phyloP scores from a whole-genome alignment of 1,140 invertebrate species.

The Tenebrio molitor region DNA sequence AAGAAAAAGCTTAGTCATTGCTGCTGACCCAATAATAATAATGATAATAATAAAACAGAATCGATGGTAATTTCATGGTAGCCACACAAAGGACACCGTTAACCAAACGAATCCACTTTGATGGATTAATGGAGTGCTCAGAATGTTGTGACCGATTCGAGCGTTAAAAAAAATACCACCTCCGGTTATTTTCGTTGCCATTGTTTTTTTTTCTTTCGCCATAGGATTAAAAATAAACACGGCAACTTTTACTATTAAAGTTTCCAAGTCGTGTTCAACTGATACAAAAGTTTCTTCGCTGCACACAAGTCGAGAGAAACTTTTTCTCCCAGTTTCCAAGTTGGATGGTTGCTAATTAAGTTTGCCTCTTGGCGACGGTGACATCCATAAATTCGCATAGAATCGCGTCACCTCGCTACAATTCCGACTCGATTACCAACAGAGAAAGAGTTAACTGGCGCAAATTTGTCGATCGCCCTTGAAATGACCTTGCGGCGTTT shows the following conservation, averaged over 20 bases:
- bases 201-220: constrained; percentile 1
- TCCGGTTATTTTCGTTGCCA: background rate
- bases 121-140: background rate
- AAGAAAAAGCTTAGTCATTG: constrained; percentile 32
- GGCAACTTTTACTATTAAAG: constrained; percentile 36
- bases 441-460: too few relatives aligned
- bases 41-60: constrained; percentile 26
- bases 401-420: constrained; percentile 11
- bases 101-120: constrained; percentile 11
- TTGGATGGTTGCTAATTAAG: constrained; percentile 14
- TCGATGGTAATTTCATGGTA: constrained; percentile 37
- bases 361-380: constrained; percentile 8
- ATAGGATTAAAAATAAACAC: constrained; percentile 30
- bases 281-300: constrained; percentile 5
- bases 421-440: too few relatives aligned
- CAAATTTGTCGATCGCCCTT: constrained; percentile 4
- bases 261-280: constrained; percentile 31
- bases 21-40: constrained; percentile 20
- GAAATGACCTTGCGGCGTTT: constrained; percentile 41
- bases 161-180: background rate
- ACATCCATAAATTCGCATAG: background rate
- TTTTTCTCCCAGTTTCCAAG: constrained; percentile 30
- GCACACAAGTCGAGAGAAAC: background rate
- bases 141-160: background rate
- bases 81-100: constrained; percentile 28